Conservation (phyloP, 1,140 invertebrate species). For the Leptinotarsa defecta region DNA sequence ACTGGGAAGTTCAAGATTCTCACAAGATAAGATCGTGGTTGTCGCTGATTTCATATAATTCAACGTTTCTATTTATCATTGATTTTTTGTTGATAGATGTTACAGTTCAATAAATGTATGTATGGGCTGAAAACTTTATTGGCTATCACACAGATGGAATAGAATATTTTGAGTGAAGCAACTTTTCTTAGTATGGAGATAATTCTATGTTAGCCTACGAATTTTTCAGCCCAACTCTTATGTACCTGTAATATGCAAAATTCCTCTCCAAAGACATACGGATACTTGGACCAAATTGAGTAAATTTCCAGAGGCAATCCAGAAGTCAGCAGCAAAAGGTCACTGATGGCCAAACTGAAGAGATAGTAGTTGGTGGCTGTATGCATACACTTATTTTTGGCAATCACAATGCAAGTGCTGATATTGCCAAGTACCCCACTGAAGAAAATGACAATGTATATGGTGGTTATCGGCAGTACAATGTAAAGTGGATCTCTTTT, state of each 20-base stretch:
- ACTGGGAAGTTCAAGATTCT: too few relatives aligned
- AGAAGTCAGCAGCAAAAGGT: constrained; percentile 73
- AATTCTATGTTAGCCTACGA: too few relatives aligned
- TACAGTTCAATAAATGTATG: too few relatives aligned
- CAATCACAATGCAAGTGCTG: constrained; percentile 78
- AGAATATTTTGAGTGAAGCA: too few relatives aligned
- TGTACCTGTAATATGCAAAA: constrained; percentile 22
- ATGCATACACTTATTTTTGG: constrained; percentile 75
- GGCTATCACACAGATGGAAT: too few relatives aligned
- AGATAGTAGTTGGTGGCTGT: constrained; percentile 79
- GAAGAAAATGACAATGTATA: constrained; percentile 72
- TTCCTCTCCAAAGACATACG: constrained; percentile 22
- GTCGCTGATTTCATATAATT: too few relatives aligned
- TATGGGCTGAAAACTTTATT: too few relatives aligned
- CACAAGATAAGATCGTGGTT: too few relatives aligned
- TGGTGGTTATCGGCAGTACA: constrained; percentile 64
- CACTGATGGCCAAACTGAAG: constrained; percentile 78
- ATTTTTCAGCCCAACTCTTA: too few relatives aligned
- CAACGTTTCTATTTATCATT: too few relatives aligned
- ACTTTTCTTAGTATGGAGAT: too few relatives aligned
- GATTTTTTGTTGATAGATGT: too few relatives aligned
- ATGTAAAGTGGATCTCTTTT: constrained; percentile 61
- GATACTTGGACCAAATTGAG: constrained; percentile 64
- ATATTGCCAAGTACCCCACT: constrained; percentile 76
- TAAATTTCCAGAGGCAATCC: constrained; percentile 72